These are phyloP conservation scores for Drosophila melanica DNA, from an alignment of 1,140 invertebrate species.

Conservation along the genomic window DNA sequence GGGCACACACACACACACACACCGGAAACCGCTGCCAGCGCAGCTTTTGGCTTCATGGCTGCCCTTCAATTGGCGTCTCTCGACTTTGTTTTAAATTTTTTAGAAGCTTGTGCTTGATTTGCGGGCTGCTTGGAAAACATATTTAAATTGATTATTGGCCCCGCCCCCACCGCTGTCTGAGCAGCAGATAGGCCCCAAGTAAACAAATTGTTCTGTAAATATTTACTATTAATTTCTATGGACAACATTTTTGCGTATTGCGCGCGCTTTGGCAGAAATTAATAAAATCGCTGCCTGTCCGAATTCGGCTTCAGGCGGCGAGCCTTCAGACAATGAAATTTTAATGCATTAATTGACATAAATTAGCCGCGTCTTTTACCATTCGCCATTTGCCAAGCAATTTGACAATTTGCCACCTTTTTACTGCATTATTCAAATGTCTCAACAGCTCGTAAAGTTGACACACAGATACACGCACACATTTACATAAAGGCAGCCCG, in stretches of 20 bases:
- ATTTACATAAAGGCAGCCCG: background rate
- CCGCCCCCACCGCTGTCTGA: background rate
- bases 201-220: slow-evolving; percentile 78
- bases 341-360: slow-evolving; percentile 76
- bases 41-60: slow-evolving; percentile 51
- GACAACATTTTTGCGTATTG: slow-evolving; percentile 53
- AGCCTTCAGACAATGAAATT: slow-evolving; percentile 56
- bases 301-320: background rate
- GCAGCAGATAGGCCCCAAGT: slow-evolving; percentile 36
- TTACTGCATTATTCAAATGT: slow-evolving; percentile 53
- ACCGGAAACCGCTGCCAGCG: slow-evolving; percentile 53
- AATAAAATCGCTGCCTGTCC: slow-evolving; percentile 21
- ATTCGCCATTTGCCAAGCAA: slow-evolving; percentile 49
- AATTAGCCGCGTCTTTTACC: slow-evolving; percentile 55
- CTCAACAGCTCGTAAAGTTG: slow-evolving; percentile 35
- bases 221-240: slow-evolving; percentile 79
- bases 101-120: slow-evolving; percentile 45
- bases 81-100: slow-evolving; percentile 69
- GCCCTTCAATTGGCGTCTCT: slow-evolving; percentile 29
- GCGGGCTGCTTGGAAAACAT: slow-evolving; percentile 40
- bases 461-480: background rate
- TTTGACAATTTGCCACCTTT: slow-evolving; percentile 69
- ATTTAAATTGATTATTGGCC: slow-evolving; percentile 73
- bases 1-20: slow-evolving; percentile 21
- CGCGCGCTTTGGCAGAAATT: slow-evolving; percentile 37